A percentile compares a stretch with the other conserved stretches of the same genome.
These are phyloP conservation scores for Ectropis grisescens DNA, from an alignment of 1,140 invertebrate genomes.

Conservation along the genomic window DNA sequence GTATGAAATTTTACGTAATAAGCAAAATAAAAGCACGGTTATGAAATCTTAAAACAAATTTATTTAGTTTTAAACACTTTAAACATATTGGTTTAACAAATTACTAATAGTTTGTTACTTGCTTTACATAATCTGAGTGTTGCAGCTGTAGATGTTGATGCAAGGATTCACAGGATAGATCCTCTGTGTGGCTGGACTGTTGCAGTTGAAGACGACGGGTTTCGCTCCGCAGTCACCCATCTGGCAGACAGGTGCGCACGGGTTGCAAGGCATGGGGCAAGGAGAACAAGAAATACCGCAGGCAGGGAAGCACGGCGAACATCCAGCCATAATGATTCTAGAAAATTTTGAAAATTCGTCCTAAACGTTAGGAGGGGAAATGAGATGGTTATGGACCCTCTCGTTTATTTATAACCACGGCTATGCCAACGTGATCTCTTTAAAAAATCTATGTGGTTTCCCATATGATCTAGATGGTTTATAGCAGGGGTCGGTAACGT, in stretches of 20 bases:
- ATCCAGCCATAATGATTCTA: constrained; percentile 18
- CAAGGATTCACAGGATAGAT: constrained; percentile 37
- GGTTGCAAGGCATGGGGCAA: constrained; percentile 8
- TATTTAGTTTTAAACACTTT: background rate
- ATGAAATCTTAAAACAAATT: too few relatives aligned
- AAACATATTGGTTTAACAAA: background rate
- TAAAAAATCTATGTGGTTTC: constrained; percentile 5
- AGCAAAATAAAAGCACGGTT: too few relatives aligned
- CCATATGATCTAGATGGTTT: too few relatives aligned
- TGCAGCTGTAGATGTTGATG: constrained; percentile 57
- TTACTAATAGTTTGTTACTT: constrained; percentile 2
- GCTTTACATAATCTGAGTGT: constrained; percentile 46
- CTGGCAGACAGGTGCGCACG: background rate
- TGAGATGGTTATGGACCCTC: constrained; percentile 1
- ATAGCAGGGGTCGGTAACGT: too few relatives aligned
- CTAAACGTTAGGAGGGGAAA: constrained; percentile 8
- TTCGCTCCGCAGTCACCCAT: constrained; percentile 10
- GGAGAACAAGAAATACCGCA: background rate
- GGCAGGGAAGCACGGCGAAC: constrained; percentile 2
- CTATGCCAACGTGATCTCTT: constrained; percentile 11
- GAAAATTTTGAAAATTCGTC: constrained; percentile 9
- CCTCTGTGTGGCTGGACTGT: constrained; percentile 23
- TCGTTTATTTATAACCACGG: constrained; percentile 10
- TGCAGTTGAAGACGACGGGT: constrained; percentile 22
- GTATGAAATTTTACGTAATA: too few relatives aligned